These are phyloP conservation scores for Gymnocypris eckloni DNA, from an alignment of 2,797 vertebrate genomes.

Conservation along the genomic window DNA sequence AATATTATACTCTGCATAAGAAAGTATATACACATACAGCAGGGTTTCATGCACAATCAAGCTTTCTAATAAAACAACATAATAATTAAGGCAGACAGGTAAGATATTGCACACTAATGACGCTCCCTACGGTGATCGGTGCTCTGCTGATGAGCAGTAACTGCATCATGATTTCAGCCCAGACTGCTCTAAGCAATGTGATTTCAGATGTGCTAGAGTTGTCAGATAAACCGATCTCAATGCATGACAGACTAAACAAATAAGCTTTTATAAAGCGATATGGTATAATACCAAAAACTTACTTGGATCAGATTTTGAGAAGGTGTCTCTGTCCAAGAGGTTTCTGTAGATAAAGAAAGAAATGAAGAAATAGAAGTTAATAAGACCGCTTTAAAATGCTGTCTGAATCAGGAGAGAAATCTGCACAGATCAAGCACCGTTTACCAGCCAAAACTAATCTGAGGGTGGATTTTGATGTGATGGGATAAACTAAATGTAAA, in stretches of 20 bases:
- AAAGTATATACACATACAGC: neutral
- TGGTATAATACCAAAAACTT: slow-evolving; percentile 66
- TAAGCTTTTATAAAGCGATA: neutral
- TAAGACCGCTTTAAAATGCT: slow-evolving; percentile 21
- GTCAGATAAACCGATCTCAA: slow-evolving; percentile 33
- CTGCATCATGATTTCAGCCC: slow-evolving; percentile 45
- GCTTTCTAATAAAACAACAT: neutral
- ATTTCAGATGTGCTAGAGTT: slow-evolving; percentile 31
- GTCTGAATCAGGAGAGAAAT: neutral
- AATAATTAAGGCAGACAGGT: neutral
- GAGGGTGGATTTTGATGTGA: neutral
- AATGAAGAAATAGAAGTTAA: slow-evolving; percentile 36
- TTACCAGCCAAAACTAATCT: neutral
- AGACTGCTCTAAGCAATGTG: slow-evolving; percentile 1
- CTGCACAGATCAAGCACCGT: neutral
- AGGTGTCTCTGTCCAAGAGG: slow-evolving; percentile 97
- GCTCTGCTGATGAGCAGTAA: slow-evolving; percentile 33
- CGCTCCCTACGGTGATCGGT: slow-evolving; percentile 6
- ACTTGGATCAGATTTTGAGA: slow-evolving; percentile 99
- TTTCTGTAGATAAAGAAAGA: slow-evolving; percentile 83
- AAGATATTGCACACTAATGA: neutral
- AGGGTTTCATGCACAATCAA: slow-evolving; percentile 30
- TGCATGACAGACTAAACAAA: neutral
- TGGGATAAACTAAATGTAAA: neutral
- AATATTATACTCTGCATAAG: neutral